These are phyloP conservation scores for Drosophila anomalata DNA, from an alignment of 2,888 invertebrate genomes.

Conservation along the genomic window DNA sequence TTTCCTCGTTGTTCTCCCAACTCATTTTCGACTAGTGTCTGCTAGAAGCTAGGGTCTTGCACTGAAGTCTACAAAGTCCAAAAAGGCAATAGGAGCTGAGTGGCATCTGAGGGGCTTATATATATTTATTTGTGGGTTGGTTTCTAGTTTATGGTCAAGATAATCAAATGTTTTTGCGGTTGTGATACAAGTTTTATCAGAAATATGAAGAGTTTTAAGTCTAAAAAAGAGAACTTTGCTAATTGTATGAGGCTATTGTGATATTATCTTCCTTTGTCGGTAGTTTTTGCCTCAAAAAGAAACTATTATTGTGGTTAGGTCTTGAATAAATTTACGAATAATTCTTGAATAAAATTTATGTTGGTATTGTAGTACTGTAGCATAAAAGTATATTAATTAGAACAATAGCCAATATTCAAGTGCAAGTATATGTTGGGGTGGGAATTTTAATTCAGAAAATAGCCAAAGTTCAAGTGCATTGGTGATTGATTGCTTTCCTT, in stretches of 20 bases:
- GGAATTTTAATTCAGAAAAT: neutral
- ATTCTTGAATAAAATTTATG: no score
- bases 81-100: neutral
- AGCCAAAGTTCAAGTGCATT: neutral
- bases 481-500: neutral
- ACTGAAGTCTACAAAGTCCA: neutral
- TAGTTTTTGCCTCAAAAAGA: neutral
- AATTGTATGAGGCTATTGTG: neutral
- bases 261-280: neutral
- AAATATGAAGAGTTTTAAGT: neutral
- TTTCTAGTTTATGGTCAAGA: neutral
- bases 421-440: no score
- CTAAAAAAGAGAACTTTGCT: neutral
- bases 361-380: no score
- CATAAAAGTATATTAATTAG: no score
- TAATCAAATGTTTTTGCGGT: neutral
- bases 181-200: neutral
- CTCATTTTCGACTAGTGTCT: slow-evolving; percentile 39
- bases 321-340: no score
- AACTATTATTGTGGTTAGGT: neutral
- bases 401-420: no score
- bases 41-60: neutral
- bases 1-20: slow-evolving; percentile 85
- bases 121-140: neutral
- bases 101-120: neutral